Evolutionary conservation across 2,113 vertebrate genomes (phyloP).

Genomic region (Hypanus sabinus): DNA sequence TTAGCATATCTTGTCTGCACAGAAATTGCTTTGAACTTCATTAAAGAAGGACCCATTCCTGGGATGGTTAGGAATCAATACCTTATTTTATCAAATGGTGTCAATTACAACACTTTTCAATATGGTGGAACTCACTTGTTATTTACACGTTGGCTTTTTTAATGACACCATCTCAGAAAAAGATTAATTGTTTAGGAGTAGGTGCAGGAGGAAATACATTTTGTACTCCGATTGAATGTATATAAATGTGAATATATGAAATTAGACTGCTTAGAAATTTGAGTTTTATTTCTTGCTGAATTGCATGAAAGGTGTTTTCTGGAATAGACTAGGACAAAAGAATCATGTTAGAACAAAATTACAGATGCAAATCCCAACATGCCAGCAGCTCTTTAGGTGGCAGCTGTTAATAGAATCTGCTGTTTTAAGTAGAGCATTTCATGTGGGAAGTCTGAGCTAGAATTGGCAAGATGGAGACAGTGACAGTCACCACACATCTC

Average conservation of each 20-base stretch:
- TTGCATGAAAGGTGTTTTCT: no score
- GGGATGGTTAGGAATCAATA: background rate
- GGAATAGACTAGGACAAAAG: no score
- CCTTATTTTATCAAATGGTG: background rate
- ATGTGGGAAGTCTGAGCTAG: no score
- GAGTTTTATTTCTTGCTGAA: no score
- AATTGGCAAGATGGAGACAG: no score
- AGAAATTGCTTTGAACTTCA: conserved; percentile 11
- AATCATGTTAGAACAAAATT: no score
- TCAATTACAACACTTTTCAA: background rate
- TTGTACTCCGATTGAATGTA: background rate
- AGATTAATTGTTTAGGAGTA: background rate
- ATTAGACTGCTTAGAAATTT: no score
- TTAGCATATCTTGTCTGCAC: background rate
- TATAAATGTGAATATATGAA: background rate
- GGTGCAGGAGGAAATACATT: background rate
- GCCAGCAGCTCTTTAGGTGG: no score
- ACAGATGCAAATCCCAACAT: no score
- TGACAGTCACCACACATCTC: no score
- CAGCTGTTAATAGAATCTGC: no score
- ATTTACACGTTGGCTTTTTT: background rate
- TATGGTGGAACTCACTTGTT: background rate
- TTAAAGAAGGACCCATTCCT: background rate
- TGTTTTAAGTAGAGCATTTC: no score
- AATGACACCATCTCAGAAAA: background rate